Base-by-base conservation (phyloP, 2,113 vertebrate genomes). In the Stictonetta naevosa region DNA sequence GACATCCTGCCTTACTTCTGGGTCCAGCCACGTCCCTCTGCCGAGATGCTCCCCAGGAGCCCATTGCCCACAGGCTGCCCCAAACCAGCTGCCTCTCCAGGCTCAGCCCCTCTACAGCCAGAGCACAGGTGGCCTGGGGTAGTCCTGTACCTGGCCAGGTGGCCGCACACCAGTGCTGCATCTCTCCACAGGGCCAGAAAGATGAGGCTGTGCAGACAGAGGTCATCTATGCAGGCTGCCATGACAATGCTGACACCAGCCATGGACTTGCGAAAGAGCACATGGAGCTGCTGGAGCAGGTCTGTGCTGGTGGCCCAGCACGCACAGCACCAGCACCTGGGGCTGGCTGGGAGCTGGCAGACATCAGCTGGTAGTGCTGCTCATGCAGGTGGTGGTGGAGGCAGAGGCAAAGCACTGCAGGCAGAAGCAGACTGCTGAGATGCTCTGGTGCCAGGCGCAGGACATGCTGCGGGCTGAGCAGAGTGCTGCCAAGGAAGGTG, bases 381-480 rank as follows among this genome's bases (percentile, higher is more conserved):
- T 40, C 26, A 3, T 13, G 5, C 92, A 98, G 98, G 90, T 89
- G 46, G 94, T 97, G 42, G 97, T 91, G 15, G 92, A 84, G 60
- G 93, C 97, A 48, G 96, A 96, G 93, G 6, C 6, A 42, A 10
- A 96, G 96, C 44, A 84, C 86, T 92, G 97, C 94, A 96, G 96
- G 90, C 93, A 93, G 85, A 95, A 95, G 88, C 84, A 97, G 48
- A 96, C 96, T 59, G 95, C 96, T 48, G 97, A 97, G 97, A 91
- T 96, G 91, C 78, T 36, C 83, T 92, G 95, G 13, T 72, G 97
- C 92, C 83, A 59, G 92, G 97, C 96, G 86, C 90, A 98, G 87
- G 97, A 97, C 77, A 64, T 66, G 42, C 97, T 98, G 85, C 95
- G 97, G 44, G 92, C 92, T 0, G 92, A 97, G 76, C 96, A 93